phyloP scores from a whole-genome alignment of 2,888 invertebrate genomes.

The Nebria brevicollis region DNA sequence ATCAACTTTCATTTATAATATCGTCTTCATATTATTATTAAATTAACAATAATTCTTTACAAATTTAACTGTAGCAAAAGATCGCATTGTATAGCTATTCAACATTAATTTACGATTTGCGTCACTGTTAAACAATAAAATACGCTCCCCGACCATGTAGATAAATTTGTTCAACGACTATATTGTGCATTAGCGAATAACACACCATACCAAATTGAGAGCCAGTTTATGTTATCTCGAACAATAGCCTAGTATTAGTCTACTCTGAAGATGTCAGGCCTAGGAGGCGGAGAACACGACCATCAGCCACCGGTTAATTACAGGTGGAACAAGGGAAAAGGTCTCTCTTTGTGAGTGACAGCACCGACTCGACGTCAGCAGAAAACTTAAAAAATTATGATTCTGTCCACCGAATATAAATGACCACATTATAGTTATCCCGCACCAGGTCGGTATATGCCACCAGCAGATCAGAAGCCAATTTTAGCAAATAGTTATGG shows the following conservation, averaged over 20 bases:
- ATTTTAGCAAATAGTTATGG: slow-evolving; percentile 38
- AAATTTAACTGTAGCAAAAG: too few relatives aligned
- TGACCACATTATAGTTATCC: slow-evolving; percentile 22
- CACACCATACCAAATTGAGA: slow-evolving; percentile 7
- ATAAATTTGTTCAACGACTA: background rate
- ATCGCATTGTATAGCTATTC: too few relatives aligned
- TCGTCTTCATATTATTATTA: background rate
- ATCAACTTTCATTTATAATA: background rate
- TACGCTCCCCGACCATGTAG: background rate
- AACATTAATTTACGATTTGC: too few relatives aligned
- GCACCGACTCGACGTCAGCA: slow-evolving; percentile 15
- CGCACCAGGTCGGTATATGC: background rate
- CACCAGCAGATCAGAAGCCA: slow-evolving; percentile 22
- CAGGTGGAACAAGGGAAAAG: slow-evolving; percentile 22
- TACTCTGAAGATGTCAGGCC: background rate
- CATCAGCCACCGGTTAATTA: slow-evolving; percentile 39
- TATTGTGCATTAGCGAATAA: slow-evolving; percentile 2
- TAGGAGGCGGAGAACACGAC: slow-evolving; percentile 7
- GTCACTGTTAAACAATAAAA: too few relatives aligned
- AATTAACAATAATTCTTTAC: too few relatives aligned
- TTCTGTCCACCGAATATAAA: slow-evolving; percentile 30
- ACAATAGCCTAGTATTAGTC: slow-evolving; percentile 9
- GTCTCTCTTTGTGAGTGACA: slow-evolving; percentile 23
- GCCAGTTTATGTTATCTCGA: background rate
- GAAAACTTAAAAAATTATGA: slow-evolving; percentile 2